These are phyloP conservation scores for Odocoileus hemionus DNA, from an alignment of 2,113 vertebrate genomes.

Conservation along the genomic window DNA sequence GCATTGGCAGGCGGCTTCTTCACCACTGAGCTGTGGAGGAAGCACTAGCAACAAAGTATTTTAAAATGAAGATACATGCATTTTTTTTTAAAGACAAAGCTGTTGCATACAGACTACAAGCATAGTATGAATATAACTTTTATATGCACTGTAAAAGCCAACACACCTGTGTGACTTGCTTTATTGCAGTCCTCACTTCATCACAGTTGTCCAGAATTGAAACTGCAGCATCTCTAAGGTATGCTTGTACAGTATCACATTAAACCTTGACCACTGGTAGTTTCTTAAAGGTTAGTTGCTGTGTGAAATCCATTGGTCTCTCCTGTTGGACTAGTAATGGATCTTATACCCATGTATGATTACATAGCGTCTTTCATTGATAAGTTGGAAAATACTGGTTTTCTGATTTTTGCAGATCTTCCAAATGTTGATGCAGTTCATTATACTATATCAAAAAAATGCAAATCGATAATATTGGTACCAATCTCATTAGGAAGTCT, in stretches of 20 bases:
- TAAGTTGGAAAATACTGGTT: background rate
- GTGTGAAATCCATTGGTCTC: background rate
- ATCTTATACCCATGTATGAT: background rate
- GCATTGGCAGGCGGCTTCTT: background rate
- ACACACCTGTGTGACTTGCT: background rate
- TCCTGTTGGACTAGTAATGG: background rate
- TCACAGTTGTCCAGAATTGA: background rate
- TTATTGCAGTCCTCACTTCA: background rate
- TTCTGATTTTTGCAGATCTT: background rate
- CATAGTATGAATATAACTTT: background rate
- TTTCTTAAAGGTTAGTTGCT: background rate
- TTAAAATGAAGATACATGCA: background rate
- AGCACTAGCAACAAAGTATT: background rate
- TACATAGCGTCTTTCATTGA: background rate
- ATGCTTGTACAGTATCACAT: background rate
- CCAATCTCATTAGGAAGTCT: background rate
- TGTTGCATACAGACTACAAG: background rate
- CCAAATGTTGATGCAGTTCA: background rate
- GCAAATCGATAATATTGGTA: background rate
- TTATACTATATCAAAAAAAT: background rate
- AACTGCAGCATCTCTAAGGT: background rate
- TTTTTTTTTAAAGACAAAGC: background rate
- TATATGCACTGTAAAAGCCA: background rate
- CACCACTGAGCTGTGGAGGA: background rate
- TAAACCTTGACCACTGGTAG: background rate